Evolutionary conservation across 2,888 invertebrate genomes (phyloP).

Genomic region (Drosophila melanosoma): DNA sequence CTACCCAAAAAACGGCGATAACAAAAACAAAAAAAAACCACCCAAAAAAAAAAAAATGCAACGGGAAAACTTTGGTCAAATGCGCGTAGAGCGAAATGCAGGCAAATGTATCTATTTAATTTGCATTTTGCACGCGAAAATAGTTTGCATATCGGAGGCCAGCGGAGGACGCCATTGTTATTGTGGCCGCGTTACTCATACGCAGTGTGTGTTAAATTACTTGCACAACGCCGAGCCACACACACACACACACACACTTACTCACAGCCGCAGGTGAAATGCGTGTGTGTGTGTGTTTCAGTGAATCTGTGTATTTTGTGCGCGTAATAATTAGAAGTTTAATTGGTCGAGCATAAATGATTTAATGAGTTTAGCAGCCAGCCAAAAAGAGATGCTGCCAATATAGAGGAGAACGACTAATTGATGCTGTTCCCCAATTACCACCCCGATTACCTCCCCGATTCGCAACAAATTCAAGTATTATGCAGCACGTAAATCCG

Average conservation of each 20-base stretch:
- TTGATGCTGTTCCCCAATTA: constrained; percentile 8
- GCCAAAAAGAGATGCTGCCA: constrained; percentile 20
- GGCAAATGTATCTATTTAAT: constrained; percentile 66
- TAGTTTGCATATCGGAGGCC: constrained; percentile 56
- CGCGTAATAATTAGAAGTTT: constrained; percentile 66
- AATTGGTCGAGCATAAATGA: constrained; percentile 64
- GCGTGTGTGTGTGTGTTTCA: constrained; percentile 4
- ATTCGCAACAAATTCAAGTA: constrained; percentile 51
- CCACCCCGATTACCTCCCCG: background rate
- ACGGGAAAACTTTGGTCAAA: constrained; percentile 24
- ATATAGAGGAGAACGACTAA: constrained; percentile 12
- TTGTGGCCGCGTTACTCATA: constrained; percentile 60
- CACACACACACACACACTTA: background rate
- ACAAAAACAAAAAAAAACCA: background rate
- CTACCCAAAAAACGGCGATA: constrained; percentile 19
- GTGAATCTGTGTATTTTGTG: constrained; percentile 9
- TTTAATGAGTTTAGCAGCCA: constrained; percentile 46
- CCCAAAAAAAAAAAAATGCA: constrained; percentile 6
- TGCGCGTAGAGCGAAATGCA: constrained; percentile 24
- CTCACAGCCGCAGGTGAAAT: constrained; percentile 49
- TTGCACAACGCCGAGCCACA: constrained; percentile 15
- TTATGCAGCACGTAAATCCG: constrained; percentile 58
- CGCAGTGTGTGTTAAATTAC: constrained; percentile 59
- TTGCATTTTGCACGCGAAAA: constrained; percentile 76
- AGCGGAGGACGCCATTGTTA: constrained; percentile 21